Base-by-base conservation (phyloP, 2,113 vertebrate species). In the Salvelinus namaycush region DNA sequence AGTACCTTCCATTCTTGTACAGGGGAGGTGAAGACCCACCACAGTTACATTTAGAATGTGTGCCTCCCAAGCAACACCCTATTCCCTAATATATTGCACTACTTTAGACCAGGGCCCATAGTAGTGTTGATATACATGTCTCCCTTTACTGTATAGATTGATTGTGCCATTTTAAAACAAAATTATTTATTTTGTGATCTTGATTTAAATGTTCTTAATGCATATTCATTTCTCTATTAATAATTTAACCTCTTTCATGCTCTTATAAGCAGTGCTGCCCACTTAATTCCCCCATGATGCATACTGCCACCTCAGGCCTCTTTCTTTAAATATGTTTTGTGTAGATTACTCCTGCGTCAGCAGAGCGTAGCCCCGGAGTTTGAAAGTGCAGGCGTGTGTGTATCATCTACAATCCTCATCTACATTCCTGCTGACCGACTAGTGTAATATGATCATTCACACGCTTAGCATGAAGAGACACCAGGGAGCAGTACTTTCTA, bases 361-460 rank as follows among this genome's bases (percentile, higher is more conserved):
- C 68, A 83, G 85, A 86, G 82, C 80, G 77, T 49, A 39, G 27
- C 60, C 75, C 9, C 16, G 68, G 83, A 75, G 73, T 62, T 81
- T 84, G 34, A 82, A 76, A 48, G 81, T 78, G 78, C 18, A 7
- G 51, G 39, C 80, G 64, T 86, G 79, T 72, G 69, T 73, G 81
- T 68, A 66, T 22, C 2, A 44, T n/a, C 54, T 20, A 39, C 62
- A 60, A 9, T 48, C 18, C 76, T 84, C 74, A 79, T 85, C 86
- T 79, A 60, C 75, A 82, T 68, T 73, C 76, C 79, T 82, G 79
- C 80, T 74, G 74, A 44, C 74, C 82, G 81, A 78, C 76, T 84
- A 87, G 81, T 76, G 75, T 84, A 74, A 74, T 82, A 78, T 89
- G 83, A 90, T 88, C 85, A 88, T 91, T 88, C 75, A 80, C 79